These are phyloP conservation scores for Dunckerocampus dactyliophorus DNA, from an alignment of 2,113 vertebrate genomes.

Conservation along the genomic window DNA sequence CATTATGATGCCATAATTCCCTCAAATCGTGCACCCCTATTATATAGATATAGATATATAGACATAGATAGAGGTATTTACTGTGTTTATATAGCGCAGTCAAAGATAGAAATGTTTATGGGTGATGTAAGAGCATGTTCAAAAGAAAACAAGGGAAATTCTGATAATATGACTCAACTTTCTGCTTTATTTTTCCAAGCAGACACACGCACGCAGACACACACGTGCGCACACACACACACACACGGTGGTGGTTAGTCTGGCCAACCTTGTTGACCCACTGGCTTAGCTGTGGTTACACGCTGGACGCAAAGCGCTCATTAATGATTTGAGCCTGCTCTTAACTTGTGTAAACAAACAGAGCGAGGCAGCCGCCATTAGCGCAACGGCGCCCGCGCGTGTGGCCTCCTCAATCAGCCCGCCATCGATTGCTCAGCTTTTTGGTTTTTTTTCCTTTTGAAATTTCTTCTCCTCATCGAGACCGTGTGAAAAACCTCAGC, in stretches of 20 bases:
- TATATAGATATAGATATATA: too few relatives aligned
- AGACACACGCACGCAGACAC: slow-evolving; percentile 23
- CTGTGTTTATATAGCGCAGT: slow-evolving; percentile 28
- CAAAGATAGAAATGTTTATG: slow-evolving; percentile 47
- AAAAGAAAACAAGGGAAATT: slow-evolving; percentile 16
- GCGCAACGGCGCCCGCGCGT: slow-evolving; percentile 57
- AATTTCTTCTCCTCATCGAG: not conserved
- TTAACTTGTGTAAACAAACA: slow-evolving; percentile 72
- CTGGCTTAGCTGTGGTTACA: slow-evolving; percentile 71
- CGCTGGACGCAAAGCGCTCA: slow-evolving; percentile 71
- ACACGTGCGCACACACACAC: slow-evolving; percentile 26
- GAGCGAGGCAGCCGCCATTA: slow-evolving; percentile 51
- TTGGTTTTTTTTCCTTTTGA: not conserved
- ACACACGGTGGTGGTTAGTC: slow-evolving; percentile 60
- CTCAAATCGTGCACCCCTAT: too few relatives aligned
- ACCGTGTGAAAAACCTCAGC: slow-evolving; percentile 7
- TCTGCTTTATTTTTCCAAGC: not conserved
- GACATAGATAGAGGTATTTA: too few relatives aligned
- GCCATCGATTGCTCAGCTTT: slow-evolving; percentile 56
- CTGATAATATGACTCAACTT: slow-evolving; percentile 10
- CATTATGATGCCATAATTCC: too few relatives aligned
- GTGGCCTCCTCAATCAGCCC: slow-evolving; percentile 65
- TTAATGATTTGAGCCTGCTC: slow-evolving; percentile 70
- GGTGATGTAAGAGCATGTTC: slow-evolving; percentile 32
- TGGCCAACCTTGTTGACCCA: slow-evolving; percentile 69